Evolutionary conservation across 2,888 invertebrate genomes (phyloP), one percentile per base, ranked within the genome.

Genomic region (Diaprepes abbreviatus): DNA sequence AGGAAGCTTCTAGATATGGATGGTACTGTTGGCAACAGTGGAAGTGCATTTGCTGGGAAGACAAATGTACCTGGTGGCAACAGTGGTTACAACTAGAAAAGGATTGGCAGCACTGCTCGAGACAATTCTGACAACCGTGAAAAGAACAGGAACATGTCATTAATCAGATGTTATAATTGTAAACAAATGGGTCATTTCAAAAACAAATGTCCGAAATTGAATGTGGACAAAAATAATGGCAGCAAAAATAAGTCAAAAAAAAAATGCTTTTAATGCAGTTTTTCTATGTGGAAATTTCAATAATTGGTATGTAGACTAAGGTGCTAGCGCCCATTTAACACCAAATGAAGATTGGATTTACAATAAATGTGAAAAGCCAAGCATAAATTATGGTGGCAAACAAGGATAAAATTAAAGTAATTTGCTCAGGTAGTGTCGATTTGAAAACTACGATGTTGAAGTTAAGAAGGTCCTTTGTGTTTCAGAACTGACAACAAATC

Each of bases 1-100:
- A 66, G 74, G 4, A 80, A 80, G 66, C 69, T 79, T 45, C 55
- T 77, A 9, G 74, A 77, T 63, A 75, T 74, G 74, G 70, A 57
- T 43, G 67, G 4, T 9, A 10, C 5, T 9, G 10, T 33, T 17
- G n/a, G 55, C 52, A 57, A 54, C 38, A 17, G 54, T 38, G 57
- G 67, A 5, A 31, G 69, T 14, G 67, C 64, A 7, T 70, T 67
- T 9, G 52, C 17, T 35, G 58, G 67, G 16, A 71, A 64, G 50
- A 7, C 16, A n/a, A 1, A 6, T 7, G 31, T 12, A 16, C 35
- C 40, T 10, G 14, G 12, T 24, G 28, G 40, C 4, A 40, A 17
- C 19, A 57, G 10, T 62, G 35, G 38, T 1, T 28, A 52, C 19
- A 6, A 33, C 10, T 6, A 33, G 33, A 52, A 64, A 45, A 54